phyloP scores from a whole-genome alignment of 2,113 vertebrate species.

The Esox niger region DNA sequence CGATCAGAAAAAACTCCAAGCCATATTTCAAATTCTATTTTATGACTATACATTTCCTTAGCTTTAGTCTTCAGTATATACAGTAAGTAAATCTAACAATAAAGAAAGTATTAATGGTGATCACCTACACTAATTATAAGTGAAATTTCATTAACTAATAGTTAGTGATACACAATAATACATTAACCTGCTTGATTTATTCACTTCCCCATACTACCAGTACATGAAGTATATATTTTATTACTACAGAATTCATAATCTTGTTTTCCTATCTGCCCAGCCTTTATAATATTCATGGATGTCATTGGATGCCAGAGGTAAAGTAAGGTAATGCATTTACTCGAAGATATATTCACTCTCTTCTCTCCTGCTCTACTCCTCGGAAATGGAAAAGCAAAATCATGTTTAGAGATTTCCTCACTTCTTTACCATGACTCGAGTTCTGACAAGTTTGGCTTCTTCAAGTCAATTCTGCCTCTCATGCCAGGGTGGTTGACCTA shows the following conservation, averaged over 20 bases:
- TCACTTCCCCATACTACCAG: not conserved
- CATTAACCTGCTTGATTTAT: not conserved
- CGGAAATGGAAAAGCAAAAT: not conserved
- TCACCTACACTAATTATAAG: not conserved
- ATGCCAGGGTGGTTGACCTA: not conserved
- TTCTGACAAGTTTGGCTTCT: not conserved
- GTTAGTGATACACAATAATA: not conserved
- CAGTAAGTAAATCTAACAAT: too few relatives aligned
- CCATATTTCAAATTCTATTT: too few relatives aligned
- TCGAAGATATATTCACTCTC: not conserved
- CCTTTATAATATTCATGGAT: not conserved
- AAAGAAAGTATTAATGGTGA: not conserved
- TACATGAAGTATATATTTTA: not conserved
- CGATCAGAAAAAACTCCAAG: too few relatives aligned
- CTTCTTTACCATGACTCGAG: not conserved
- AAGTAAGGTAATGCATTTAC: conserved; percentile 3
- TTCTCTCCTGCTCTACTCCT: not conserved
- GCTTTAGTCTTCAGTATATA: too few relatives aligned
- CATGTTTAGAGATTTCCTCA: not conserved
- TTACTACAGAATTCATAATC: not conserved
- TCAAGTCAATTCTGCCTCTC: not conserved
- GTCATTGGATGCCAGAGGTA: not conserved
- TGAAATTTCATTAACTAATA: not conserved
- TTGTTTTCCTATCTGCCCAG: not conserved
- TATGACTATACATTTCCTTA: too few relatives aligned